These are phyloP conservation scores for Brotula barbata DNA, from an alignment of 2,797 vertebrate genomes.

Conservation along the genomic window DNA sequence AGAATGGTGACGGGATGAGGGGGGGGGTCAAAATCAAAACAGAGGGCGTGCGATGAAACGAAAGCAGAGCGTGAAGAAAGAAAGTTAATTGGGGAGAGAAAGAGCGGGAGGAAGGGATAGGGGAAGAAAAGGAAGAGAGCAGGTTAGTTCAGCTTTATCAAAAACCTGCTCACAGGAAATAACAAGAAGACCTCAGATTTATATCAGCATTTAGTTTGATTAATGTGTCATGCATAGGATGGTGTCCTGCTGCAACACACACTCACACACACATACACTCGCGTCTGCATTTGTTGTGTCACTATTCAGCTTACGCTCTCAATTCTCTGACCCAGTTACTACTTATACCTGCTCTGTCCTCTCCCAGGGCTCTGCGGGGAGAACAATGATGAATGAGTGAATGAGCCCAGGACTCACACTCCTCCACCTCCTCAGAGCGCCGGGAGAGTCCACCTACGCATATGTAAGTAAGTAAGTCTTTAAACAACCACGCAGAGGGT, in stretches of 20 bases:
- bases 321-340: conserved; percentile 70
- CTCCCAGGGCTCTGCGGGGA: conserved; percentile 30
- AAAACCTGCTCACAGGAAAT: no score
- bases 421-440: no score
- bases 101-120: conserved; percentile 23
- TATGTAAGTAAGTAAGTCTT: no score
- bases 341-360: conserved; percentile 47
- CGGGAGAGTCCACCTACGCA: no score
- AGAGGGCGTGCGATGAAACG: no score
- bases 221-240: conserved; percentile 32
- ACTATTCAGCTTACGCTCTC: conserved; percentile 55
- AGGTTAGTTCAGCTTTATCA: conserved; percentile 73
- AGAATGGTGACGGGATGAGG: neutral
- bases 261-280: conserved; percentile 31
- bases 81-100: conserved; percentile 13
- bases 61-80: no score
- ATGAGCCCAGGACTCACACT: conserved; percentile 47
- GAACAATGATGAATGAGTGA: conserved; percentile 59
- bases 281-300: conserved; percentile 42
- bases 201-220: no score
- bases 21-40: neutral
- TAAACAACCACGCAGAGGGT: no score
- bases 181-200: no score
- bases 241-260: conserved; percentile 15
- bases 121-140: conserved; percentile 67